A percentile compares a stretch with the other conserved stretches of the same genome.
These are phyloP conservation scores for Tinea trinotella DNA, from an alignment of 2,888 invertebrate species.

Conservation along the genomic window DNA sequence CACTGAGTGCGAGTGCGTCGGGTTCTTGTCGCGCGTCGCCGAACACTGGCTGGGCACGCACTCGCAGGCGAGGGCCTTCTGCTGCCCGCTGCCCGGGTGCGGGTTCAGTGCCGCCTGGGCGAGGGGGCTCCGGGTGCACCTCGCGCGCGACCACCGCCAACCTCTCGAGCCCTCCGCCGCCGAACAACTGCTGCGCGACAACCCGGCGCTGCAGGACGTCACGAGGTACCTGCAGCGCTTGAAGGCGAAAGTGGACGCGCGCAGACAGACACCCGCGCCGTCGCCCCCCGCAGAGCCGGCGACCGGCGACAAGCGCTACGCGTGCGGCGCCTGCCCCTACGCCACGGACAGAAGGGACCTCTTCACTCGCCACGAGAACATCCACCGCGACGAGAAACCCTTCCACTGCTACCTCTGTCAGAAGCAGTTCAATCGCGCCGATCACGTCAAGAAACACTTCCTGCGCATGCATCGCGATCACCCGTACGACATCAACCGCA, in stretches of 20 bases:
- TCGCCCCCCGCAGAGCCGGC: slow-evolving; percentile 19
- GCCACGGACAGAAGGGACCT: slow-evolving; percentile 92
- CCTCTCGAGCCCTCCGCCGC: slow-evolving; percentile 69
- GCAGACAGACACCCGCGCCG: slow-evolving; percentile 24
- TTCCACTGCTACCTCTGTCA: slow-evolving; percentile 94
- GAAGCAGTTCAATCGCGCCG: slow-evolving; percentile 94
- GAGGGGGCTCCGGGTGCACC: slow-evolving; percentile 80
- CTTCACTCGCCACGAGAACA: slow-evolving; percentile 93
- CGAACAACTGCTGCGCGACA: slow-evolving; percentile 77
- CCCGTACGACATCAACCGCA: slow-evolving; percentile 87
- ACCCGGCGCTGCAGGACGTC: slow-evolving; percentile 81
- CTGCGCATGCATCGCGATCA: slow-evolving; percentile 92
- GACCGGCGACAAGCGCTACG: slow-evolving; percentile 78
- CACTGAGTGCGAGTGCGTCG: slow-evolving; percentile 82
- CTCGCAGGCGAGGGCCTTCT: slow-evolving; percentile 77
- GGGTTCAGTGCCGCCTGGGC: slow-evolving; percentile 84
- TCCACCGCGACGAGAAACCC: slow-evolving; percentile 93
- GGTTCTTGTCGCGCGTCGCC: slow-evolving; percentile 79
- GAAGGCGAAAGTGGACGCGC: slow-evolving; percentile 72
- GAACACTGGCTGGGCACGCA: slow-evolving; percentile 84
- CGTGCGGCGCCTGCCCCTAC: slow-evolving; percentile 90
- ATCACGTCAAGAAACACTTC: slow-evolving; percentile 96
- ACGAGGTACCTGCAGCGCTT: slow-evolving; percentile 79
- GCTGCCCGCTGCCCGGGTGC: slow-evolving; percentile 78
- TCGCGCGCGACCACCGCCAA: slow-evolving; percentile 80